These are phyloP conservation scores for Ichneumoninae sp. DNA, from an alignment of 2,888 invertebrate genomes.

Conservation along the genomic window DNA sequence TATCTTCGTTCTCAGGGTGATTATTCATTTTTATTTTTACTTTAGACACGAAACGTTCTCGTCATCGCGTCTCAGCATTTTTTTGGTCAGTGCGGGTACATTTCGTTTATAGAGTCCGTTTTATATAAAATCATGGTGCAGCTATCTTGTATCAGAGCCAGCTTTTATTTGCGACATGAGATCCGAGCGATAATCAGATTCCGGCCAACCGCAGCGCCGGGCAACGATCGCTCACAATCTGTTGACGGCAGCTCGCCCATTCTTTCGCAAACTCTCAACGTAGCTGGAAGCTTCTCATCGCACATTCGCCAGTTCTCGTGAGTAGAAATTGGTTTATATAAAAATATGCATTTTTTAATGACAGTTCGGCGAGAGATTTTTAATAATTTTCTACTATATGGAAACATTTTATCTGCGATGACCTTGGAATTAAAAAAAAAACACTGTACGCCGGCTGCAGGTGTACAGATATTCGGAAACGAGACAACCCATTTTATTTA, in stretches of 20 bases:
- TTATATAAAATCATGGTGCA: not conserved
- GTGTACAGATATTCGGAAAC: too few relatives aligned
- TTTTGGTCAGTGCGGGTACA: not conserved
- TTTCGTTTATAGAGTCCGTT: not conserved
- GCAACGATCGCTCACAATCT: not conserved
- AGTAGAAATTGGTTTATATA: not conserved
- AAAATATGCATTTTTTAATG: not conserved
- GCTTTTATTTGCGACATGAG: not conserved
- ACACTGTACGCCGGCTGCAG: too few relatives aligned
- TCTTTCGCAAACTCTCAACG: constrained; percentile 7
- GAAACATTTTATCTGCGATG: not conserved
- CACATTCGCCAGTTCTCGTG: constrained; percentile 27
- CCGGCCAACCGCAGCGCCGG: not conserved
- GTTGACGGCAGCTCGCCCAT: not conserved
- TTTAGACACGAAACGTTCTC: not conserved
- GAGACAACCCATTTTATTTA: too few relatives aligned
- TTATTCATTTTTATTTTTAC: not conserved
- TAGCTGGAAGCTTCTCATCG: constrained; percentile 3
- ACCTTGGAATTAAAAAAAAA: too few relatives aligned
- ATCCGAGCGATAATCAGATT: not conserved
- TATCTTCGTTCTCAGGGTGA: not conserved
- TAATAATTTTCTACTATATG: not conserved
- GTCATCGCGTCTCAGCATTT: not conserved
- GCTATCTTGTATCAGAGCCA: not conserved
- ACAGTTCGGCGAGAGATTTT: not conserved